A percentile compares a stretch with the other conserved stretches of the same genome.
Conservation (phyloP, 2,888 invertebrate species). For the Scaptomyza polygonia region DNA sequence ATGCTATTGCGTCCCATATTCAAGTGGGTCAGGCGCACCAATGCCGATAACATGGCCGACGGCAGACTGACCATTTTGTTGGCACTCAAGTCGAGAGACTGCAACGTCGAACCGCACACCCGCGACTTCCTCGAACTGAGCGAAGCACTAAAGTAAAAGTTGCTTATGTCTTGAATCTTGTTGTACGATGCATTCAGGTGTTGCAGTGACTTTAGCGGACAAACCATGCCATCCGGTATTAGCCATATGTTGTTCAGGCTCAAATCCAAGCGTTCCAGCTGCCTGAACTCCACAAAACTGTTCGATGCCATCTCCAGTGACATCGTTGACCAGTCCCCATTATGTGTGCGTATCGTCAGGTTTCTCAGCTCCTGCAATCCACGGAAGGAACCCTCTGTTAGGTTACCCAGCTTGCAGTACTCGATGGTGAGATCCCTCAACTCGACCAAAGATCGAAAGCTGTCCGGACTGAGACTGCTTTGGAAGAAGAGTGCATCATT, state of each 20-base stretch:
- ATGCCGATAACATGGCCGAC: slow-evolving; percentile 91
- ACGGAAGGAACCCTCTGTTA: slow-evolving; percentile 92
- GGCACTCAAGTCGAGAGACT: slow-evolving; percentile 91
- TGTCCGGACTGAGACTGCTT: slow-evolving; percentile 91
- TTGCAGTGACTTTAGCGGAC: slow-evolving; percentile 91
- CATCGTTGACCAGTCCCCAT: slow-evolving; percentile 93
- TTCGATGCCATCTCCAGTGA: slow-evolving; percentile 92
- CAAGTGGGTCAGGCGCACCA: slow-evolving; percentile 91
- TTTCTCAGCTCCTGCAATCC: slow-evolving; percentile 93
- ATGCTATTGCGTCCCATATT: slow-evolving; percentile 95
- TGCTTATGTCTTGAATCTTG: slow-evolving; percentile 93
- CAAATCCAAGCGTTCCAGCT: slow-evolving; percentile 92
- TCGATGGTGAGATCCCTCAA: slow-evolving; percentile 92
- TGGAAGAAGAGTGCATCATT: slow-evolving; percentile 92
- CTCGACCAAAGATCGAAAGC: slow-evolving; percentile 92
- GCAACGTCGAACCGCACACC: slow-evolving; percentile 88
- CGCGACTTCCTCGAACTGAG: slow-evolving; percentile 83
- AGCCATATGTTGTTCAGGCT: slow-evolving; percentile 95
- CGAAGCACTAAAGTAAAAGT: slow-evolving; percentile 92
- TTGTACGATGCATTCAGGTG: slow-evolving; percentile 94
- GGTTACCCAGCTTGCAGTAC: slow-evolving; percentile 93
- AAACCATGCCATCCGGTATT: slow-evolving; percentile 93
- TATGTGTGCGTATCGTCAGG: slow-evolving; percentile 93
- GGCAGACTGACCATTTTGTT: slow-evolving; percentile 94
- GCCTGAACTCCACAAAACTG: slow-evolving; percentile 91